Conservation (phyloP, 2,888 invertebrate genomes). For the Ichneumoninae sp. region DNA sequence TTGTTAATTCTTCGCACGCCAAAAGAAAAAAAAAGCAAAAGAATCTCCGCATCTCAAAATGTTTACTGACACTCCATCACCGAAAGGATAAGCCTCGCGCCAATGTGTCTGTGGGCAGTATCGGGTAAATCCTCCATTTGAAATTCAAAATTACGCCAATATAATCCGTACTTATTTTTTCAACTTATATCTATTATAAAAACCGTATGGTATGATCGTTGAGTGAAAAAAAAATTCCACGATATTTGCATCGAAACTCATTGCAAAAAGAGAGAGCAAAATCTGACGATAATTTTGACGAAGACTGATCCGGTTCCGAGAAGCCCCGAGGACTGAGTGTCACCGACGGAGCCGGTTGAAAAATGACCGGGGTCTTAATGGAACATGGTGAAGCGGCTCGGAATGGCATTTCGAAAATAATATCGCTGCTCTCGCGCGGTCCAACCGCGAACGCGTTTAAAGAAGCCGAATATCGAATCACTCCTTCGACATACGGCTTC, state of each 20-base stretch:
- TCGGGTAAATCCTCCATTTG: neutral
- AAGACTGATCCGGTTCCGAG: conserved; percentile 31
- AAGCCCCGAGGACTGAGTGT: conserved; percentile 18
- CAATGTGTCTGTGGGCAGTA: neutral
- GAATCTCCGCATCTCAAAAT: conserved; percentile 15
- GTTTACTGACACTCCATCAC: neutral
- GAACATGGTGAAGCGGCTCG: neutral
- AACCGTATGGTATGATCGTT: neutral
- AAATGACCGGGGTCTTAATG: conserved; percentile 39
- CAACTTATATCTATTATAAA: conserved; percentile 10
- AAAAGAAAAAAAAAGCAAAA: conserved; percentile 8
- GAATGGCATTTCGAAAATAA: conserved; percentile 22
- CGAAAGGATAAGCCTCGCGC: neutral
- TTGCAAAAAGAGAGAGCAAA: neutral
- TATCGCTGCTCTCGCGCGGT: conserved; percentile 13
- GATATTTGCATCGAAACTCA: neutral
- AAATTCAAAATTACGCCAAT: conserved; percentile 43
- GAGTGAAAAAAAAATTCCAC: conserved; percentile 7
- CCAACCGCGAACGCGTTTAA: conserved; percentile 3
- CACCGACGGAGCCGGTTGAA: conserved; percentile 34
- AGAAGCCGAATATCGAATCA: neutral
- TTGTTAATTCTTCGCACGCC: conserved; percentile 11
- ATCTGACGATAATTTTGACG: conserved; percentile 22
- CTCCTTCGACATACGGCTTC: neutral
- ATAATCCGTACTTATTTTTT: conserved; percentile 2